Evolutionary conservation across 2,797 vertebrate species (phyloP).

Genomic region (Myioborus melanocephalus): DNA sequence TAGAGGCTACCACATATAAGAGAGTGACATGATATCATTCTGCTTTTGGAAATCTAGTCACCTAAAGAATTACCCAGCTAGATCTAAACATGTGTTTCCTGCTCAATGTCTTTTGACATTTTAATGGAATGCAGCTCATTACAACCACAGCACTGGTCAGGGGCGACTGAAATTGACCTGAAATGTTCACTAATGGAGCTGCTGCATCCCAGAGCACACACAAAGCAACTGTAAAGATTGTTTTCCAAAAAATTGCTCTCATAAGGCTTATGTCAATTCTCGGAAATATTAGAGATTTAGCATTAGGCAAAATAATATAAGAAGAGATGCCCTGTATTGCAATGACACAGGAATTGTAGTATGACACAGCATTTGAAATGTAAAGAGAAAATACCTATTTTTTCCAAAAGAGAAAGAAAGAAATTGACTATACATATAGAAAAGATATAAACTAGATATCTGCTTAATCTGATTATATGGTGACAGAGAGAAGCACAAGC

Average conservation of each 20-base stretch:
- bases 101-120: not conserved
- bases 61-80: not conserved
- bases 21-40: not conserved
- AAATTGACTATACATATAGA: not conserved
- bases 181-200: not conserved
- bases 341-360: fast-evolving
- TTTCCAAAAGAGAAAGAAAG: not conserved
- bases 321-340: not conserved
- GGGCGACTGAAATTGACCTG: fast-evolving
- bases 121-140: not conserved
- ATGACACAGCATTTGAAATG: not conserved
- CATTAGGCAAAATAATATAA: not conserved
- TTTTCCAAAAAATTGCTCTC: not conserved
- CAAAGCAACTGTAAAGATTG: not conserved
- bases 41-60: not conserved
- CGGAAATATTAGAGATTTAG: not conserved
- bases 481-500: not conserved
- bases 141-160: not conserved
- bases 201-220: not conserved
- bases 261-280: not conserved
- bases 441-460: not conserved
- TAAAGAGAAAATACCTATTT: not conserved
- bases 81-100: not conserved
- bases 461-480: not conserved
- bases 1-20: not conserved